Percentiles rank a stretch among this genome's conserved stretches.
phyloP scores from a whole-genome alignment of 2,888 invertebrate genomes.

The Rotaria socialis region DNA sequence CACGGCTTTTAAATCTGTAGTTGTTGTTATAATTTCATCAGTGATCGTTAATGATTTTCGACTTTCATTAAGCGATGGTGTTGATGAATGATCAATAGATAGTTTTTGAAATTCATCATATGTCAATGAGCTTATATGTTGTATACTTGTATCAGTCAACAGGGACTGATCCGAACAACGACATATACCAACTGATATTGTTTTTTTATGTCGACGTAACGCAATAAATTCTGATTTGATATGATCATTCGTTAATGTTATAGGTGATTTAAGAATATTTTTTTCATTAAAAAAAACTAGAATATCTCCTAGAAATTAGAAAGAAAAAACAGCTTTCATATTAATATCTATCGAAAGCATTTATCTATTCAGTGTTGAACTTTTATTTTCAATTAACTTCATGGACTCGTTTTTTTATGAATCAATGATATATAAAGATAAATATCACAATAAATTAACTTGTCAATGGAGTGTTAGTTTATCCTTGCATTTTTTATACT shows the following conservation, averaged over 20 bases:
- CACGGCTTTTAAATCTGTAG: background rate
- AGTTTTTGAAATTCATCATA: background rate
- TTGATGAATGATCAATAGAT: background rate
- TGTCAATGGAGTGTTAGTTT: too few relatives aligned
- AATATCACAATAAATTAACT: too few relatives aligned
- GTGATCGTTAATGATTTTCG: background rate
- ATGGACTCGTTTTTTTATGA: too few relatives aligned
- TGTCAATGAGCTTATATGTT: constrained; percentile 21
- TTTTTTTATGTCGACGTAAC: background rate
- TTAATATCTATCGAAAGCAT: too few relatives aligned
- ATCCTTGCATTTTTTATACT: too few relatives aligned
- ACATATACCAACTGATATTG: background rate
- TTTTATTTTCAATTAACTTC: too few relatives aligned
- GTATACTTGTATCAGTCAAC: background rate
- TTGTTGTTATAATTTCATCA: background rate
- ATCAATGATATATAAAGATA: too few relatives aligned
- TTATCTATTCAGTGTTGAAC: too few relatives aligned
- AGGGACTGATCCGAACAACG: background rate
- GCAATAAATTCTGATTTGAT: background rate
- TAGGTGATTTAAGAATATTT: background rate
- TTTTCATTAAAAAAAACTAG: background rate
- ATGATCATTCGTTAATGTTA: background rate
- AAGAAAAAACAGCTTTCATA: too few relatives aligned
- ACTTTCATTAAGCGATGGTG: background rate
- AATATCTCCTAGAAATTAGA: background rate